Evolutionary conservation across 1,140 invertebrate genomes (phyloP).

Genomic region (Lethrus apterus): DNA sequence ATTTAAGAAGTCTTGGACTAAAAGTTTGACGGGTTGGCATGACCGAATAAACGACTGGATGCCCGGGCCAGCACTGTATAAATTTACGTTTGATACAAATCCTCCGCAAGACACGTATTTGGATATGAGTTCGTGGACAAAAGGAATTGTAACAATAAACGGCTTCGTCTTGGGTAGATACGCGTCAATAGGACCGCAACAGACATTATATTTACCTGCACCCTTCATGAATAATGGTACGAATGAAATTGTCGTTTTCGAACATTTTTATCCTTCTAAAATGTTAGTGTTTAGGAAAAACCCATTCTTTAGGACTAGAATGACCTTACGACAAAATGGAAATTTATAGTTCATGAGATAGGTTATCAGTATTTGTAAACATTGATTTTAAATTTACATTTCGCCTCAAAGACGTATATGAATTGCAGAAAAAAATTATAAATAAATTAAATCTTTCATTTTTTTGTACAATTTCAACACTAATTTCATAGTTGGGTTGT

Average conservation of each 20-base stretch:
- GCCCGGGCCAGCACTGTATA: constrained; percentile 34
- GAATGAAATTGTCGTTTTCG: constrained; percentile 43
- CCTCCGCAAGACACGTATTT: constrained; percentile 33
- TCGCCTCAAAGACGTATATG: too few species aligned
- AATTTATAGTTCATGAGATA: too few species aligned
- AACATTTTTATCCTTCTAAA: constrained; percentile 31
- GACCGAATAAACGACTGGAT: constrained; percentile 9
- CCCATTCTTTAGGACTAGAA: constrained; percentile 25
- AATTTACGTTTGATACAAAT: constrained; percentile 19
- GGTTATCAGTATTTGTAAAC: too few species aligned
- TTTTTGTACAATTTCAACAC: too few species aligned
- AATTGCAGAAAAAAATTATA: too few species aligned
- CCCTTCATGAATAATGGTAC: constrained; percentile 46
- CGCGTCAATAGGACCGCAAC: constrained; percentile 48
- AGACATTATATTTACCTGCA: constrained; percentile 52
- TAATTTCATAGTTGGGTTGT: too few species aligned
- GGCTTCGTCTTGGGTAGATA: constrained; percentile 57
- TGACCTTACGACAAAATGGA: too few species aligned
- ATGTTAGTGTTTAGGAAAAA: constrained; percentile 24
- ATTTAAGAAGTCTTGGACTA: constrained; percentile 40
- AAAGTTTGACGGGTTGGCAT: constrained; percentile 26
- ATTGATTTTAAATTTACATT: too few species aligned
- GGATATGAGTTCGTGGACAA: constrained; percentile 44
- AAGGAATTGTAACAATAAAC: constrained; percentile 56
- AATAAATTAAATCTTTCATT: too few species aligned